A percentile compares a stretch with the other conserved stretches of the same genome.
These are phyloP conservation scores for Apodemia duryi DNA, from an alignment of 2,888 invertebrate genomes.

Conservation along the genomic window DNA sequence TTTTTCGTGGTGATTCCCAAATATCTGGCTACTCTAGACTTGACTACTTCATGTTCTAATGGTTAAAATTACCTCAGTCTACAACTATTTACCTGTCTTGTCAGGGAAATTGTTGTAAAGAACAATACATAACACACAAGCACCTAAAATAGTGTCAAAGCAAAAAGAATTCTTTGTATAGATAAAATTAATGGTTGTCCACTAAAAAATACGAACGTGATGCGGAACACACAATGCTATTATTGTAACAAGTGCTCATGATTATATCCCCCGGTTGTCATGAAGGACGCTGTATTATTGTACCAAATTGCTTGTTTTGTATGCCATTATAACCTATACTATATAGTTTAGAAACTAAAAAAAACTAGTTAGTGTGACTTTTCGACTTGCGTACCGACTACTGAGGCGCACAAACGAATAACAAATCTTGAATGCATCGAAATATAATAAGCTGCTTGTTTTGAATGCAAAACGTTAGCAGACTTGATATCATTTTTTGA, in stretches of 20 bases:
- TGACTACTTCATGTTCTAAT: too few species aligned
- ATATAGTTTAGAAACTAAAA: neutral
- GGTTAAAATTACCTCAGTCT: too few species aligned
- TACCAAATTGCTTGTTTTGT: conserved; percentile 19
- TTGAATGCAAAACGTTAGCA: too few species aligned
- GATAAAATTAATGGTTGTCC: conserved; percentile 26
- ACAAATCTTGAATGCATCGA: too few species aligned
- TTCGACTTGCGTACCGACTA: neutral
- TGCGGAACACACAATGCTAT: conserved; percentile 22
- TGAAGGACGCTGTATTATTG: conserved; percentile 26
- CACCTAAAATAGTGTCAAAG: neutral
- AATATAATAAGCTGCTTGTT: too few species aligned
- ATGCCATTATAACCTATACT: neutral
- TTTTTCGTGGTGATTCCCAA: too few species aligned
- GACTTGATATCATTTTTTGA: too few species aligned
- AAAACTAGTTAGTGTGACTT: neutral
- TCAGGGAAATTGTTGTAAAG: neutral
- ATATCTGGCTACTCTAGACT: too few species aligned
- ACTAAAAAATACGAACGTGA: conserved; percentile 30
- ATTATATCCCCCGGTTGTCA: conserved; percentile 12
- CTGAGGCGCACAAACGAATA: too few species aligned
- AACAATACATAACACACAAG: neutral
- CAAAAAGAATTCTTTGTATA: neutral
- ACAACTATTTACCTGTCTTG: too few species aligned
- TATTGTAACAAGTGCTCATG: conserved; percentile 20